Percentiles rank a stretch among this genome's conserved stretches.
Evolutionary conservation across 2,888 invertebrate species (phyloP).

Genomic region (Ophion costatus): DNA sequence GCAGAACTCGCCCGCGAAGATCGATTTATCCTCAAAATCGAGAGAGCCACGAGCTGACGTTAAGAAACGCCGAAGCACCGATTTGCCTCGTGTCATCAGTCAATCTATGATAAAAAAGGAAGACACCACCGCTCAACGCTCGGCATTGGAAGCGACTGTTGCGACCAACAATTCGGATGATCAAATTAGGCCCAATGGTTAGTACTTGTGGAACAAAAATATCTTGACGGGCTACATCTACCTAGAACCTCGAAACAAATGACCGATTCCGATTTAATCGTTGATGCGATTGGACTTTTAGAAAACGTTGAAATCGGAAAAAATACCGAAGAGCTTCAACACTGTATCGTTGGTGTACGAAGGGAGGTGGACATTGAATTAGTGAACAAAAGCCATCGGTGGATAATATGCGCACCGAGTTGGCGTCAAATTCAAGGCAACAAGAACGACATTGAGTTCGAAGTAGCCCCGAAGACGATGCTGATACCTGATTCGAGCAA

Average conservation of each 20-base stretch:
- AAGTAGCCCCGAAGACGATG: constrained; percentile 73
- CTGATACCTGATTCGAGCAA: constrained; percentile 77
- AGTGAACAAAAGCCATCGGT: constrained; percentile 77
- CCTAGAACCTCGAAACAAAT: too few species aligned
- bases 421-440: constrained; percentile 77
- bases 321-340: constrained; percentile 77
- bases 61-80: constrained; percentile 25
- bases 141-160: constrained; percentile 58
- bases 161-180: constrained; percentile 45
- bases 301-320: constrained; percentile 74
- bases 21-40: constrained; percentile 28
- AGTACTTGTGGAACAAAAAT: neutral
- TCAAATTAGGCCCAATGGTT: constrained; percentile 42
- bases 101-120: constrained; percentile 57
- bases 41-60: constrained; percentile 46
- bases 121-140: constrained; percentile 60
- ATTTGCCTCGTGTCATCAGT: constrained; percentile 33
- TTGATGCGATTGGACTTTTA: constrained; percentile 12
- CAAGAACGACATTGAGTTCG: constrained; percentile 75
- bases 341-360: constrained; percentile 77
- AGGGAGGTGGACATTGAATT: constrained; percentile 78
- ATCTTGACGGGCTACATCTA: too few species aligned
- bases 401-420: constrained; percentile 77
- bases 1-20: constrained; percentile 17
- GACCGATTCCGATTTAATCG: neutral